Evolutionary conservation across 2,113 vertebrate species (phyloP).

Genomic region (Silurus meridionalis): DNA sequence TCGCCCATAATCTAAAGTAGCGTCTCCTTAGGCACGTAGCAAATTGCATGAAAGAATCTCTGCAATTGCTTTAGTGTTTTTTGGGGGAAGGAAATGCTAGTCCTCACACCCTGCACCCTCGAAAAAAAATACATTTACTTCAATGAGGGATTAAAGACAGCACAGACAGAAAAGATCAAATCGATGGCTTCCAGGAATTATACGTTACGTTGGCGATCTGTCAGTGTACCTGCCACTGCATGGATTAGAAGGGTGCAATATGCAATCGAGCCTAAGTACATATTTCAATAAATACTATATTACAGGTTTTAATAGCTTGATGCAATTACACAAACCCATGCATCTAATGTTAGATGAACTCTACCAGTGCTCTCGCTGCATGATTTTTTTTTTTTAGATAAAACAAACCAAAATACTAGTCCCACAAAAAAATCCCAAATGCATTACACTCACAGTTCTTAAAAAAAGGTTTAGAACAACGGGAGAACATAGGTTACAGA

Average conservation of each 20-base stretch:
- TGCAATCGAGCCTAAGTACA: conserved; percentile 52
- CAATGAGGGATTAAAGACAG: neutral
- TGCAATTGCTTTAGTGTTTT: conserved; percentile 33
- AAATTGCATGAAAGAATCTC: conserved; percentile 37
- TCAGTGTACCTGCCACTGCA: conserved; percentile 57
- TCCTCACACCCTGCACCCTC: neutral
- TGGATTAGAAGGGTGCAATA: conserved; percentile 36
- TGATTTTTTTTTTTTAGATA: conserved; percentile 4
- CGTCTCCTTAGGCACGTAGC: conserved; percentile 34
- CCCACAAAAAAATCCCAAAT: neutral
- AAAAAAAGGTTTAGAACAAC: conserved; percentile 1
- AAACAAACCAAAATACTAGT: conserved; percentile 21
- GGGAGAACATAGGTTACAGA: neutral
- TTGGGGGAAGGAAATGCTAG: neutral
- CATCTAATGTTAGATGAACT: conserved; percentile 28
- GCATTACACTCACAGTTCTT: conserved; percentile 13
- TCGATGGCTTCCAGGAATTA: conserved; percentile 10
- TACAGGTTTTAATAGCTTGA: conserved; percentile 43
- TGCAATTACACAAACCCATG: conserved; percentile 46
- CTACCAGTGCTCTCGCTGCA: conserved; percentile 39
- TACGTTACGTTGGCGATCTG: conserved; percentile 18
- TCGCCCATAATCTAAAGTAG: conserved; percentile 18
- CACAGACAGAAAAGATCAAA: neutral
- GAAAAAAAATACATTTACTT: neutral
- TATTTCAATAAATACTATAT: conserved; percentile 57